Percentiles rank a stretch among this genome's conserved stretches.
Evolutionary conservation across 2,113 vertebrate species (phyloP).

Genomic region (Zootoca vivipara): DNA sequence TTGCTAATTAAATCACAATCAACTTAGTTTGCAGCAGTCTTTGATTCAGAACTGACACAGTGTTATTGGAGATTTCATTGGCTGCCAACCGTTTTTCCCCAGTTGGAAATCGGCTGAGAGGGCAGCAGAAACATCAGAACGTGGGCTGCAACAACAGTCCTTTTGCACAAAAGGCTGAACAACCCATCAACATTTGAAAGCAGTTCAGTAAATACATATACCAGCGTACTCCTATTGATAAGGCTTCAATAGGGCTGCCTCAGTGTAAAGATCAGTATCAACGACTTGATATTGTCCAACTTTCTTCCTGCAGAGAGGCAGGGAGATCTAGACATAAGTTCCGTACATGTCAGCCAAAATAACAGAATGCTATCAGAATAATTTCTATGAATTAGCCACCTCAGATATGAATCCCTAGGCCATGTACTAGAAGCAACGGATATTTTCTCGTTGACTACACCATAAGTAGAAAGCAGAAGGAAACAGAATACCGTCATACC

Average conservation of each 20-base stretch:
- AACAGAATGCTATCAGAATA: not conserved
- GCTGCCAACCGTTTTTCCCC: slow-evolving; percentile 59
- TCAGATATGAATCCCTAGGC: not conserved
- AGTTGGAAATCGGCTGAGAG: slow-evolving; percentile 53
- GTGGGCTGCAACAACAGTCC: not conserved
- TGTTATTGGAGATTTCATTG: slow-evolving; percentile 62
- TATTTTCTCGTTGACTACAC: not conserved
- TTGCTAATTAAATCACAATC: slow-evolving; percentile 74
- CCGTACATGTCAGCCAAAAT: not conserved
- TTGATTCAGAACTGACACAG: slow-evolving; percentile 67
- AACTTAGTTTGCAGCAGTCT: slow-evolving; percentile 67
- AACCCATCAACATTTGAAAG: slow-evolving; percentile 5
- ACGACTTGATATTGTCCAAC: not conserved
- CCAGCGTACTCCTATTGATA: not conserved
- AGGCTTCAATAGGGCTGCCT: not conserved
- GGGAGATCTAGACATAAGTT: not conserved
- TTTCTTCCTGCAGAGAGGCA: not conserved
- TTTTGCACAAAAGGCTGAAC: slow-evolving; percentile 14
- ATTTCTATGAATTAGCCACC: not conserved
- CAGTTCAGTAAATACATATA: slow-evolving; percentile 1
- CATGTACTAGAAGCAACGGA: not conserved
- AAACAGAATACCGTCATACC: too few relatives aligned
- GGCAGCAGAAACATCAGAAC: slow-evolving; percentile 45
- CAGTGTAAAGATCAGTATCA: not conserved
- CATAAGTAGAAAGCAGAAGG: not conserved